These are phyloP conservation scores for Momotus momota DNA, from an alignment of 2,797 vertebrate species.

Conservation along the genomic window DNA sequence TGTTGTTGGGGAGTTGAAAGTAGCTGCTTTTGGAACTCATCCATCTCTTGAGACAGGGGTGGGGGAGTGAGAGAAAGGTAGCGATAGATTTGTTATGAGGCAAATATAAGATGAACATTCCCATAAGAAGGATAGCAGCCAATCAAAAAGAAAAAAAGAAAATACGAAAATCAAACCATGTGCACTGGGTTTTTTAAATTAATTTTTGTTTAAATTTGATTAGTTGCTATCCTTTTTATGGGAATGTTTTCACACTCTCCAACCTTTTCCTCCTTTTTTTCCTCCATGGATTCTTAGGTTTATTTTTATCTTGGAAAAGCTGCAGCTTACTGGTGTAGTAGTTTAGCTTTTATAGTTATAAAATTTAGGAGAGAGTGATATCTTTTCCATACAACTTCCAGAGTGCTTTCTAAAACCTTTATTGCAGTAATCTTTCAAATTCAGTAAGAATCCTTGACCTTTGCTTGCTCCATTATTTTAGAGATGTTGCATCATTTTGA, in stretches of 20 bases:
- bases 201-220: no score
- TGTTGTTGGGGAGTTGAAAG: background rate
- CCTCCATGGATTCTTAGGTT: background rate
- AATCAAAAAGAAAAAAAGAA: background rate
- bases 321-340: conserved; percentile 15
- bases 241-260: background rate
- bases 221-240: no score
- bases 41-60: conserved; percentile 9
- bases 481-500: background rate
- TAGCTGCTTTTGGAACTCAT: background rate
- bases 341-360: conserved; percentile 47
- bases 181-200: no score
- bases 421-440: conserved; percentile 58
- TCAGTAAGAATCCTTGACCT: conserved; percentile 56
- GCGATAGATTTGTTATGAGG: background rate
- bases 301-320: conserved; percentile 13
- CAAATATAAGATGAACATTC: background rate
- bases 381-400: conserved; percentile 28
- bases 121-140: background rate
- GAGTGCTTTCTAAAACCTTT: conserved; percentile 44
- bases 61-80: background rate
- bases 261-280: background rate
- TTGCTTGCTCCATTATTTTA: conserved; percentile 3
- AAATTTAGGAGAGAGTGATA: conserved; percentile 50
- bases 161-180: no score